Evolutionary conservation across 2,888 invertebrate genomes (phyloP), one percentile per base, ranked within the genome.

Genomic region (Cephus rjabovi): DNA sequence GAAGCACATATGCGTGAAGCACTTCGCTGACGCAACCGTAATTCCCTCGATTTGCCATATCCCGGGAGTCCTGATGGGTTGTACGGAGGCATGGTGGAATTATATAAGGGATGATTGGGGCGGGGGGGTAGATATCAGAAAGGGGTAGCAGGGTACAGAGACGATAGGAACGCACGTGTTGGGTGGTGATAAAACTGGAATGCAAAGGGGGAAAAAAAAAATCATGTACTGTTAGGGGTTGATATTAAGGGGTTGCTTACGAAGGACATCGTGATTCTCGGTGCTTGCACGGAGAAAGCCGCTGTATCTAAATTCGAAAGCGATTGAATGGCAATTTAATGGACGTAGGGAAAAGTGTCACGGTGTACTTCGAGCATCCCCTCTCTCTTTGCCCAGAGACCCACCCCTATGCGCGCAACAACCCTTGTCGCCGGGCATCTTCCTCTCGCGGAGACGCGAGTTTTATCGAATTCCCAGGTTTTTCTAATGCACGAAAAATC

Each of bases 401-500:
- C 34, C 34, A 34, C 11, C 23, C 23, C 23, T 56, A 23, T 6
- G 75, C 31, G 75, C 74, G 71, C 56, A 77, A 71, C 69, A 69
- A 69, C 75, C 74, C 35, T 37, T n/a, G 74, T 34, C 34, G n/a
- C 12, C n/a, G 75, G 40, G 69, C 74, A 77, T 69, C 73, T 69
- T 74, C 74, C 31, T 74, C 70, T 40, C 12, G 30, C 69, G 34
- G 30, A 4, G 34, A 73, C 73, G 73, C 34, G 56, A 76, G 35
- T 73, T 15, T 71, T 71, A 71, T 71, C 71, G 71, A 71, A 71
- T 71, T 71, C 31, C 76, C 76, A 79, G 77, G 34, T 23, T 56
- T 79, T 77, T 81, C 77, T 79, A 80, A 81, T 78, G 77, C 77
- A 68, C 74, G 56, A 81, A 80, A 74, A 73, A 81, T 79, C 74